These are phyloP conservation scores for Cuculus canorus DNA, from an alignment of 2,797 vertebrate genomes.

Conservation along the genomic window DNA sequence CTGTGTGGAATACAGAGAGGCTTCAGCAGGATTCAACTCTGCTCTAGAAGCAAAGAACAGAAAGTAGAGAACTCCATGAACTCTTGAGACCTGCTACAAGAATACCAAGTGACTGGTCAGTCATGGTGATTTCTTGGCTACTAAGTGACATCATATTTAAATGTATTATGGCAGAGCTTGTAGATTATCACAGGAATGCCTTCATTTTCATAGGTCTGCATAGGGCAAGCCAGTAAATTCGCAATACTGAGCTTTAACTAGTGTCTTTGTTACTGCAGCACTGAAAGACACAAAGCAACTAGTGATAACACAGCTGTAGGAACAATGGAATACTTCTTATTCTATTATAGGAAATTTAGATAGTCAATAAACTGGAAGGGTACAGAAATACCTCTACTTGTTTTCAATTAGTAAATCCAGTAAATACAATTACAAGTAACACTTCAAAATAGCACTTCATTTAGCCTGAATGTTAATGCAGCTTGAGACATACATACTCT, in stretches of 20 bases:
- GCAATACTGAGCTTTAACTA: neutral
- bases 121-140: neutral
- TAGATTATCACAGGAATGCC: neutral
- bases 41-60: neutral
- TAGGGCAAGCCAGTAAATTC: neutral
- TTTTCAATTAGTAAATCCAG: neutral
- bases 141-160: neutral
- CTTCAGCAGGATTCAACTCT: neutral
- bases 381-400: neutral
- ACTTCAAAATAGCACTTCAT: neutral
- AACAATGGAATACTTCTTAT: neutral
- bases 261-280: neutral
- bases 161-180: neutral
- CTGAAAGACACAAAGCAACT: neutral
- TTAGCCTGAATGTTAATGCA: neutral
- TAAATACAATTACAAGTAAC: neutral
- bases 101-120: neutral
- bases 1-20: neutral
- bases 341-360: neutral
- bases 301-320: neutral
- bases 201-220: neutral
- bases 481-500: neutral
- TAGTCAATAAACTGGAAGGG: neutral
- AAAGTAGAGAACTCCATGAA: neutral
- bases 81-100: neutral